Percentiles rank a stretch among this genome's conserved stretches.
Conservation (phyloP, 2,888 invertebrate genomes). For the Volucella zonaria region DNA sequence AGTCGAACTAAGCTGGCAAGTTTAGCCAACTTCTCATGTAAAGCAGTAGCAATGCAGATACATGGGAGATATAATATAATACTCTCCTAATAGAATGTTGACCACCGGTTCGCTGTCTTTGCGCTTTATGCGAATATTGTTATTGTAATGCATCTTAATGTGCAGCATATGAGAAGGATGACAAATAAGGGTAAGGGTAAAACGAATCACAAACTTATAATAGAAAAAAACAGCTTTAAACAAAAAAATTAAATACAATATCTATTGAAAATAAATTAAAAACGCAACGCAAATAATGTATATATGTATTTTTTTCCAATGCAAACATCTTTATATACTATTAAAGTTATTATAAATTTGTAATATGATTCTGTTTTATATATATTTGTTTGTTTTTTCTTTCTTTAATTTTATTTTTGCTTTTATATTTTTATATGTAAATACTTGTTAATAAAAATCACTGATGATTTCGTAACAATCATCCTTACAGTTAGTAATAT, state of each 20-base stretch:
- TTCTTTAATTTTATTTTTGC: not conserved
- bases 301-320: not conserved
- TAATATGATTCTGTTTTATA: constrained; percentile 21
- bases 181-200: no score
- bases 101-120: no score
- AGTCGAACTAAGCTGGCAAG: no score
- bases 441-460: constrained; percentile 45
- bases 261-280: constrained; percentile 8
- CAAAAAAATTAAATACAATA: not conserved
- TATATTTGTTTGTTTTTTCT: not conserved
- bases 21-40: no score
- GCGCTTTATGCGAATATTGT: no score
- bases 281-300: not conserved
- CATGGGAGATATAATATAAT: no score
- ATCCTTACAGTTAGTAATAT: constrained; percentile 21
- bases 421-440: constrained; percentile 27
- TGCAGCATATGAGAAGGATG: no score
- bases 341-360: constrained; percentile 42
- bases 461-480: constrained; percentile 26
- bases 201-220: no score
- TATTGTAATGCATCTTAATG: no score
- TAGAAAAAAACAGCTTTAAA: not conserved
- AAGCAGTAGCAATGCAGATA: no score
- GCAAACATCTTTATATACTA: constrained; percentile 42
- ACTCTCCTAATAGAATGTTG: no score